Conservation (phyloP, 1,140 invertebrate species). For the Cephus cinctus region DNA sequence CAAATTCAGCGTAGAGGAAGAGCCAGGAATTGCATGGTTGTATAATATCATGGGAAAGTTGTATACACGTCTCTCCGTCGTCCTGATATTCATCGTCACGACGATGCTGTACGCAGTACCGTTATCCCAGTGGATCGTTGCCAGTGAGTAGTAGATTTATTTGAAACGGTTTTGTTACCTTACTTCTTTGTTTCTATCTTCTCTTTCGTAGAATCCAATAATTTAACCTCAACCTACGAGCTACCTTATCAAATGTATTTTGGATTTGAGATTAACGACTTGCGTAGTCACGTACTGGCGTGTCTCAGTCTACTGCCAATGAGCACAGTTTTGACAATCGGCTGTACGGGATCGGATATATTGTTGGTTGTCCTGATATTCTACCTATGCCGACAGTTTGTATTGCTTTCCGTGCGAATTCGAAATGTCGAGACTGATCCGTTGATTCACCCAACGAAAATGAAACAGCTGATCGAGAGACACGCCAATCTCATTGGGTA, state of each 20-base stretch:
- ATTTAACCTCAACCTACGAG: slow-evolving; percentile 17
- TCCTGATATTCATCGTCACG: slow-evolving; percentile 22
- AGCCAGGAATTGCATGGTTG: slow-evolving; percentile 14
- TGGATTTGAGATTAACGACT: slow-evolving; percentile 15
- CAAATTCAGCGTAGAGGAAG: slow-evolving; percentile 5
- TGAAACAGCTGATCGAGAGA: slow-evolving; percentile 14
- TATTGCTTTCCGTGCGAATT: slow-evolving; percentile 10
- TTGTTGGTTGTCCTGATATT: slow-evolving; percentile 18
- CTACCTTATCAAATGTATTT: slow-evolving; percentile 13
- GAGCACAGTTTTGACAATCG: slow-evolving; percentile 15
- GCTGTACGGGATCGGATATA: slow-evolving; percentile 17
- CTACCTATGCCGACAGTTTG: slow-evolving; percentile 20
- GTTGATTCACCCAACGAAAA: slow-evolving; percentile 6
- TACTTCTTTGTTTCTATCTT: too few species aligned
- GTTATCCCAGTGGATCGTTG: slow-evolving; percentile 12
- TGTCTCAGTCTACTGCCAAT: slow-evolving; percentile 16
- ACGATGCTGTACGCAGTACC: slow-evolving; percentile 20
- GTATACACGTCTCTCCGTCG: slow-evolving; percentile 16
- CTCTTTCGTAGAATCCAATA: slow-evolving; percentile 20
- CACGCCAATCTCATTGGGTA: slow-evolving; percentile 19
- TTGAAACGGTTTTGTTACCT: too few species aligned
- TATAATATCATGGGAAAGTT: slow-evolving; percentile 20
- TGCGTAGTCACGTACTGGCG: slow-evolving; percentile 14
- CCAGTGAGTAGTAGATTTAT: too few species aligned
- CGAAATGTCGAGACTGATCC: slow-evolving; percentile 6